phyloP scores from a whole-genome alignment of 2,888 invertebrate species.

The Teleiodes luculella region DNA sequence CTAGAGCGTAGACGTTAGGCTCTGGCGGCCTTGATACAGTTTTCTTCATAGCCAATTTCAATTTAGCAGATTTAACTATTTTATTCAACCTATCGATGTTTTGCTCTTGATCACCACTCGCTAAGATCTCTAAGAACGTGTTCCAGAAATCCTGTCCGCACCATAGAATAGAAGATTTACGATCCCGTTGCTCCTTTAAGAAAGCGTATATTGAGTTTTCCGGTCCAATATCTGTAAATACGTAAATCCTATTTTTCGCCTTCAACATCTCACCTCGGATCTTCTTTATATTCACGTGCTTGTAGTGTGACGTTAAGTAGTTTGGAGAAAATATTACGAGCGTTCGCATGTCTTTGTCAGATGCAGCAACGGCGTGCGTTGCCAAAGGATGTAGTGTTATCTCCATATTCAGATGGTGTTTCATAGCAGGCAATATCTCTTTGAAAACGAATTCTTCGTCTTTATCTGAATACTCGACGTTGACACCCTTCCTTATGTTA shows the following conservation, averaged over 20 bases:
- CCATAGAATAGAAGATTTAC: slow-evolving; percentile 53
- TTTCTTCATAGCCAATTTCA: slow-evolving; percentile 34
- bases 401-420: slow-evolving; percentile 42
- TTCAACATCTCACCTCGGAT: slow-evolving; percentile 64
- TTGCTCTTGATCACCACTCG: slow-evolving; percentile 28
- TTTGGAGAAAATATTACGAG: slow-evolving; percentile 64
- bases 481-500: slow-evolving; percentile 31
- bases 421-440: slow-evolving; percentile 56
- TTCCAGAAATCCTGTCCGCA: slow-evolving; percentile 62
- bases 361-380: slow-evolving; percentile 11
- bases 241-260: slow-evolving; percentile 54
- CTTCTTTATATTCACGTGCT: slow-evolving; percentile 65
- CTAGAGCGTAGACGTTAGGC: slow-evolving; percentile 41
- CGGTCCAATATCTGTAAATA: slow-evolving; percentile 61
- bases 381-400: slow-evolving; percentile 27
- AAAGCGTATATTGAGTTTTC: slow-evolving; percentile 69
- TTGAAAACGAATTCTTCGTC: slow-evolving; percentile 61
- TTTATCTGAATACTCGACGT: slow-evolving; percentile 47
- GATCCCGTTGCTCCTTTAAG: slow-evolving; percentile 62
- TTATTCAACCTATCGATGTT: slow-evolving; percentile 17
- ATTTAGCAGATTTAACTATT: slow-evolving; percentile 26
- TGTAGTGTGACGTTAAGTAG: slow-evolving; percentile 60
- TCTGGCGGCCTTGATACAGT: slow-evolving; percentile 45
- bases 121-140: slow-evolving; percentile 43
- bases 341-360: slow-evolving; percentile 36